Evolutionary conservation across 2,113 vertebrate genomes (phyloP), one percentile per base, ranked within the genome.

Genomic region (Aegithalos caudatus): DNA sequence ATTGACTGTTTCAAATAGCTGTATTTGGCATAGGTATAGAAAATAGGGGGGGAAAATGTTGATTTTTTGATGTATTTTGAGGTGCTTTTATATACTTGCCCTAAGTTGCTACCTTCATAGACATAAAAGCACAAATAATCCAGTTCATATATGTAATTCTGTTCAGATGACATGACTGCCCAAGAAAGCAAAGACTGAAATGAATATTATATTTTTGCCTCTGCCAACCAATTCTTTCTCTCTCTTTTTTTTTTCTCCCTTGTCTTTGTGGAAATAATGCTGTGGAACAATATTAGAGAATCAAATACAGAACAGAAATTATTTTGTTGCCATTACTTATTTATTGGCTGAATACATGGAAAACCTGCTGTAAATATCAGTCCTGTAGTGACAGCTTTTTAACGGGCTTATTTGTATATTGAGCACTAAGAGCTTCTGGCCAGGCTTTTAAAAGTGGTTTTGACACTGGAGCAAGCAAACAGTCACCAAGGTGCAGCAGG

Each of bases 361-460:
- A 92, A 45, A 11, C 28, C 37, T 92, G 40, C 69, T 92, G 69
- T 33, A 65, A 74, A 27, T 76, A 84, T 87, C 70, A 91, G 65
- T 56, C 33, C 73, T 72, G 29, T 33, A 79, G 65, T 69, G 86
- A 72, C 57, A 92, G 61, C 2, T 13, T 86, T 81, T 87, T 94
- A 78, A 96, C 23, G 12, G 53, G 25, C 37, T 76, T 80, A 40
- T 88, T 95, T 91, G 61, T 73, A 27, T 69, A 79, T 33, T 45
- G 48, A 84, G 45, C 4, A 5, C 45, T 79, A 65, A 89, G 40
- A 82, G 37, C 57, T 45, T 79, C 85, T 87, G 65, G 77, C 28
- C 65, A 81, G 20, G 73, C 10, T 92, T 95, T 89, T 92, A 72
- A n/a, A 93, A 69, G 50, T 71, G 27, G 81, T 86, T 88, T 93